Evolutionary conservation across 37 sponge, comb jelly and placozoan genomes (phyloP).

Genomic region (Mnemiopsis leidyi): DNA sequence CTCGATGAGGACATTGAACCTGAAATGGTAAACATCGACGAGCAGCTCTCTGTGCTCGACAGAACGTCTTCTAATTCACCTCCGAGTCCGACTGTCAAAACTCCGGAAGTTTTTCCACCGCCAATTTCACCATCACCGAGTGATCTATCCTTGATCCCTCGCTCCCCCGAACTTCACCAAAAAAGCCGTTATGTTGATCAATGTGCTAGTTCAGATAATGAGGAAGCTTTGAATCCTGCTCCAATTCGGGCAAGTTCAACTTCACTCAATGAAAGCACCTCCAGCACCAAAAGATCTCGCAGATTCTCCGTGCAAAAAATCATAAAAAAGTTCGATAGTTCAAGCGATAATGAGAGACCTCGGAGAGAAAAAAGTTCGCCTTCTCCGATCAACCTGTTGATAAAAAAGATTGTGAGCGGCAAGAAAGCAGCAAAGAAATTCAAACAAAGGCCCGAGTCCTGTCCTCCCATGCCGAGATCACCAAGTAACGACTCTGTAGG

Average conservation of each 20-base stretch:
- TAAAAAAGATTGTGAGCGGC: background rate
- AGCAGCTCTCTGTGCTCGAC: too few species aligned
- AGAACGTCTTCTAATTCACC: background rate
- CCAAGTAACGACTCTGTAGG: slow-evolving; percentile 34
- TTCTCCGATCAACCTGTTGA: background rate
- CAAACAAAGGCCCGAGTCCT: background rate
- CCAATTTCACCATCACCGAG: slow-evolving; percentile 25
- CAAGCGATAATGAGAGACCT: slow-evolving; percentile 5
- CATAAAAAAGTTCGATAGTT: slow-evolving; percentile 43
- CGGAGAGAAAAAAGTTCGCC: background rate
- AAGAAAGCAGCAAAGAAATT: background rate
- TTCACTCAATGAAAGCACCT: background rate
- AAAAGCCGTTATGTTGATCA: background rate
- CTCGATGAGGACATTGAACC: background rate
- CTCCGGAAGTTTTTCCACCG: background rate
- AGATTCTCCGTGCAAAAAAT: slow-evolving; percentile 39
- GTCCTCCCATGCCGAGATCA: slow-evolving; percentile 33
- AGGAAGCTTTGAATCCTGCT: background rate
- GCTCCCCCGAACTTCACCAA: background rate
- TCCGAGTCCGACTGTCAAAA: background rate
- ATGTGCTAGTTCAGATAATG: background rate
- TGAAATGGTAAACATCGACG: background rate
- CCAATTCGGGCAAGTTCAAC: background rate
- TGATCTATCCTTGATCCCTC: background rate
- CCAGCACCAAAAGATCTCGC: too few species aligned